Percentiles rank a stretch among this genome's conserved stretches.
Conservation (phyloP, 30 jellyfish, hydroid and myxozoan species). For the Phacellophora camtschatica region DNA sequence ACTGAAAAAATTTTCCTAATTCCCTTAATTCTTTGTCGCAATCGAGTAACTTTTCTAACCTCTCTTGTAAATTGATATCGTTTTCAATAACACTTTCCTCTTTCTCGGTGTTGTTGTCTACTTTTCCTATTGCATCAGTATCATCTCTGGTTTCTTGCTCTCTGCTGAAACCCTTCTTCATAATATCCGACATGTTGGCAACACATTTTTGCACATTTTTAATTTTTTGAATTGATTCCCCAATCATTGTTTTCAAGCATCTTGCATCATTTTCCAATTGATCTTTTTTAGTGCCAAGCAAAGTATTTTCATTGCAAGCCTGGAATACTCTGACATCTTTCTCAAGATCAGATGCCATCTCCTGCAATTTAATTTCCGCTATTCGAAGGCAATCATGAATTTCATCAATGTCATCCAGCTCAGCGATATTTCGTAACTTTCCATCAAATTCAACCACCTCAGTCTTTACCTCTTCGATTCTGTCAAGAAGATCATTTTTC, state of each 20-base stretch:
- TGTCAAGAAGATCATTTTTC: not conserved
- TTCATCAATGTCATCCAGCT: not conserved
- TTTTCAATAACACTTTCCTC: not conserved
- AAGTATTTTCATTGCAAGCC: not conserved
- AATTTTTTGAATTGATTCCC: not conserved
- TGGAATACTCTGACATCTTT: not conserved
- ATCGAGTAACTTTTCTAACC: not conserved
- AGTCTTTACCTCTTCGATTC: not conserved
- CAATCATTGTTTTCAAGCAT: not conserved
- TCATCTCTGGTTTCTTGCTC: not conserved
- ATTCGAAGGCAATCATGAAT: slow-evolving; percentile 15
- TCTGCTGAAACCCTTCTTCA: not conserved
- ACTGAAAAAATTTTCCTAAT: not conserved
- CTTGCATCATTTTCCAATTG: not conserved
- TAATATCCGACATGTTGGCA: not conserved
- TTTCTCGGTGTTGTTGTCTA: not conserved
- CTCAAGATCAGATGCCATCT: not conserved
- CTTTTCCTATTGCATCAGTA: not conserved
- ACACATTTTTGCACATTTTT: not conserved
- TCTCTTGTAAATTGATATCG: not conserved
- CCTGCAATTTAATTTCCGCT: slow-evolving; percentile 7
- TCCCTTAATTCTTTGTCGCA: not conserved
- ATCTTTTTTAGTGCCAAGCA: not conserved
- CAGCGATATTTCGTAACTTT: not conserved
- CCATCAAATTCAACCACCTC: not conserved